Evolutionary conservation across 2,113 vertebrate species (phyloP), one percentile per base, ranked within the genome.

Genomic region (Trichechus manatus): DNA sequence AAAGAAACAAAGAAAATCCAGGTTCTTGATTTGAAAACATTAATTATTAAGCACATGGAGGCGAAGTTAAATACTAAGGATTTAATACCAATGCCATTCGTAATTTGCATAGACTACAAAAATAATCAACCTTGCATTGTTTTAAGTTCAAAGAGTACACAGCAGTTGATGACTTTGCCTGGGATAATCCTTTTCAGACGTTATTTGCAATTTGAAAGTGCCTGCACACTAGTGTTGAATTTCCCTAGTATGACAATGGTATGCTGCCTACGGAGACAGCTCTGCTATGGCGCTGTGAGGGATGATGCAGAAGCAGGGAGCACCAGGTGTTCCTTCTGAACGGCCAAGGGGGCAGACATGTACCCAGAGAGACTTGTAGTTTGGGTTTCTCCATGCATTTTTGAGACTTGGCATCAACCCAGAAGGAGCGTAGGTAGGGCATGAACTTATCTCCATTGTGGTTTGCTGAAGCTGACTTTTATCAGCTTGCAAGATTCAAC

Each of bases 101-200:
- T 91, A 68, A 94, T 97, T 96, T 96, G 77, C 89, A 95, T 88
- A 68, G 92, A 94, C 59, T 91, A 96, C 87, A 82, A 94, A 98
- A 96, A 89, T 44, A 25, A 80, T 98, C 1, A 97, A 33, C 86
- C 63, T 91, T 42, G 83, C 68, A 97, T 97, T 72, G 47, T 98
- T 97, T 95, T 95, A 92, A 95, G 72, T 96, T 98, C 89, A 97
- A n/a, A 63, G 89, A 97, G 86, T 97, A 94, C 68, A 68, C 89
- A 94, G 86, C 87, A 53, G 87, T 92, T 88, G 97, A 96, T 97
- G 95, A 13, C 39, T 91, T 74, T 87, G 81, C 53, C 64, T 91
- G 91, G 74, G 47, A 96, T 93, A 96, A 75, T 93, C 89, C 92
- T 93, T 94, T 94, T 87, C 78, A 97, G 97, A 95, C 89, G 86